phyloP scores from a whole-genome alignment of 2,888 invertebrate genomes.

The Epistrophe eligans region DNA sequence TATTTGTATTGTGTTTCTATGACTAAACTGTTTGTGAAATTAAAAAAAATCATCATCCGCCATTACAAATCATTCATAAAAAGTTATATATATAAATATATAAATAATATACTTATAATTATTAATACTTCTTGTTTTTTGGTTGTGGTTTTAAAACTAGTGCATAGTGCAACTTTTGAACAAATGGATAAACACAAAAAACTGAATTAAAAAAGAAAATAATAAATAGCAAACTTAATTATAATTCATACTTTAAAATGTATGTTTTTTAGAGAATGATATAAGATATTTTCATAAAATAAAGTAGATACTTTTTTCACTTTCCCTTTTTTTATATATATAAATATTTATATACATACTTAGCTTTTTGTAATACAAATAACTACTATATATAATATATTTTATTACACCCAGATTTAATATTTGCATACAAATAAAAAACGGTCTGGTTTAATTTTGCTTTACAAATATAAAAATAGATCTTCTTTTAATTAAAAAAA shows the following conservation, averaged over 20 bases:
- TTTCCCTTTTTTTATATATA: constrained; percentile 9
- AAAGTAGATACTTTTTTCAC: constrained; percentile 26
- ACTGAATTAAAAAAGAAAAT: constrained; percentile 16
- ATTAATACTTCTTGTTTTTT: constrained; percentile 43
- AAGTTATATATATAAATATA: constrained; percentile 30
- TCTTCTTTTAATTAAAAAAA: background rate
- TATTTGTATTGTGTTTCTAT: constrained; percentile 23
- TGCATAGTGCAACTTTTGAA: constrained; percentile 65
- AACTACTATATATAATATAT: constrained; percentile 6
- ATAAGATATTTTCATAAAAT: constrained; percentile 34
- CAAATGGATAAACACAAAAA: constrained; percentile 23
- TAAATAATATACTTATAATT: constrained; percentile 1
- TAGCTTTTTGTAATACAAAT: constrained; percentile 32
- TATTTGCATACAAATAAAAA: background rate
- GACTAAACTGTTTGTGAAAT: constrained; percentile 59
- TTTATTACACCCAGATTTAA: constrained; percentile 37
- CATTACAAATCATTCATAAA: constrained; percentile 37
- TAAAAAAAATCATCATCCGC: constrained; percentile 49
- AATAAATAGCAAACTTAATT: constrained; percentile 1
- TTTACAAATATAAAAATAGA: background rate
- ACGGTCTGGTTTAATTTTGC: constrained; percentile 54
- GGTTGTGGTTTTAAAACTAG: constrained; percentile 64
- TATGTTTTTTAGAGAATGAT: constrained; percentile 61
- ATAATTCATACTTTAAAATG: constrained; percentile 3
- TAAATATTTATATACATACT: constrained; percentile 18